A percentile compares a stretch with the other conserved stretches of the same genome.
These are phyloP conservation scores for Sceliomorpha sp. DNA, from an alignment of 2,888 invertebrate genomes.

Conservation along the genomic window DNA sequence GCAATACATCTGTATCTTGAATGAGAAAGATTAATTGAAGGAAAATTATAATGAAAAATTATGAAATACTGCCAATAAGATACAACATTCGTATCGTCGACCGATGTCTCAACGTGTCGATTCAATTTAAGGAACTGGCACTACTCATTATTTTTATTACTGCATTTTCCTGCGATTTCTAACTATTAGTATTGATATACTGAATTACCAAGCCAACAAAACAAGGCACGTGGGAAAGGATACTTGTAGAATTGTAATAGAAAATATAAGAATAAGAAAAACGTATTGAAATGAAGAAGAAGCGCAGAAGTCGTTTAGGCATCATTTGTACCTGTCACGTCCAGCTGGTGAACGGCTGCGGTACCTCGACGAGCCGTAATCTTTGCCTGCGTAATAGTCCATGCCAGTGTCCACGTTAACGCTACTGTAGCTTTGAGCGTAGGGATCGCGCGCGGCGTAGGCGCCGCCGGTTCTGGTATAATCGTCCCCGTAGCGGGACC, in stretches of 20 bases:
- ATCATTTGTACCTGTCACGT: constrained; percentile 81
- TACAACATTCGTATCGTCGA: no score
- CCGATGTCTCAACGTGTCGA: no score
- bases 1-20: no score
- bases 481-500: constrained; percentile 76
- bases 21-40: no score
- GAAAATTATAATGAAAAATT: no score
- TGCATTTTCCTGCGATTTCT: no score
- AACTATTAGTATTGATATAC: no score
- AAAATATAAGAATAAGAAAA: background rate
- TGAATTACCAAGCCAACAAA: no score
- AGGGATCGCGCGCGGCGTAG: constrained; percentile 75
- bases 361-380: constrained; percentile 81
- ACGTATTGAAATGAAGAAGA: constrained; percentile 3
- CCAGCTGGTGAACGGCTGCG: constrained; percentile 82
- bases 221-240: background rate
- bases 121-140: no score
- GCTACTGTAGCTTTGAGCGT: constrained; percentile 72
- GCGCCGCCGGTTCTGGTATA: constrained; percentile 76
- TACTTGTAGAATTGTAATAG: background rate
- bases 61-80: no score
- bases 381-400: constrained; percentile 77
- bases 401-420: constrained; percentile 69
- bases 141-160: no score
- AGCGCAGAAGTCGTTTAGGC: constrained; percentile 57